These are phyloP conservation scores for Xestia c-nigrum DNA, from an alignment of 2,888 invertebrate species.

Conservation along the genomic window DNA sequence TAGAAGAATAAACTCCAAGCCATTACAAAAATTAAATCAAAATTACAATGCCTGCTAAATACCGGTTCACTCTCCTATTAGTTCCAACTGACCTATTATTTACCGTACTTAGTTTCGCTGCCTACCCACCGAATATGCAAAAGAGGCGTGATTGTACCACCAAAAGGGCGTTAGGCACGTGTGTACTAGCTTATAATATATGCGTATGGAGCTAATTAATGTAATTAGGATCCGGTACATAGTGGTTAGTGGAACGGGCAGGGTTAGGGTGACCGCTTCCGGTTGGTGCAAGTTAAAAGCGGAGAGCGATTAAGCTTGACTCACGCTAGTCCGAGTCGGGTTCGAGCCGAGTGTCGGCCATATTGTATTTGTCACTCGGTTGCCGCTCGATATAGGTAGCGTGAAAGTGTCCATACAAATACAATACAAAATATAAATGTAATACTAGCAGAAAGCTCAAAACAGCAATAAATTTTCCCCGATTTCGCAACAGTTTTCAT, in stretches of 20 bases:
- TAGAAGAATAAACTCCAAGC: neutral
- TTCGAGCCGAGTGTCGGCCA: too few relatives aligned
- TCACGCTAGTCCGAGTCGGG: too few relatives aligned
- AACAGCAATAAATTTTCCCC: too few relatives aligned
- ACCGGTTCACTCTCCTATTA: constrained; percentile 15
- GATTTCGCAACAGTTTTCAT: too few relatives aligned
- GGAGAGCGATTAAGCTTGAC: constrained; percentile 16
- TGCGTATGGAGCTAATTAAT: constrained; percentile 58
- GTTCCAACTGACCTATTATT: constrained; percentile 41
- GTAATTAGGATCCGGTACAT: constrained; percentile 62
- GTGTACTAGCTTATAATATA: constrained; percentile 39
- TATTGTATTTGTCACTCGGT: too few relatives aligned
- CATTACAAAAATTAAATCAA: neutral
- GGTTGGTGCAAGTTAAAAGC: constrained; percentile 24
- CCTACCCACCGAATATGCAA: constrained; percentile 34
- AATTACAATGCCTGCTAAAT: neutral
- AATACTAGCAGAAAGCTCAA: too few relatives aligned
- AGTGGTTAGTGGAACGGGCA: constrained; percentile 45
- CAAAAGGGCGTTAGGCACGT: constrained; percentile 54
- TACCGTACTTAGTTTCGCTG: constrained; percentile 31
- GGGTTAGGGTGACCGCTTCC: constrained; percentile 66
- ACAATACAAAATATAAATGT: too few relatives aligned
- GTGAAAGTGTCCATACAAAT: too few relatives aligned
- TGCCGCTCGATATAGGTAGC: too few relatives aligned
- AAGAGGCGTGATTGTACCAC: constrained; percentile 38